These are phyloP conservation scores for Ips nitidus DNA, from an alignment of 1,140 invertebrate genomes.

Conservation along the genomic window DNA sequence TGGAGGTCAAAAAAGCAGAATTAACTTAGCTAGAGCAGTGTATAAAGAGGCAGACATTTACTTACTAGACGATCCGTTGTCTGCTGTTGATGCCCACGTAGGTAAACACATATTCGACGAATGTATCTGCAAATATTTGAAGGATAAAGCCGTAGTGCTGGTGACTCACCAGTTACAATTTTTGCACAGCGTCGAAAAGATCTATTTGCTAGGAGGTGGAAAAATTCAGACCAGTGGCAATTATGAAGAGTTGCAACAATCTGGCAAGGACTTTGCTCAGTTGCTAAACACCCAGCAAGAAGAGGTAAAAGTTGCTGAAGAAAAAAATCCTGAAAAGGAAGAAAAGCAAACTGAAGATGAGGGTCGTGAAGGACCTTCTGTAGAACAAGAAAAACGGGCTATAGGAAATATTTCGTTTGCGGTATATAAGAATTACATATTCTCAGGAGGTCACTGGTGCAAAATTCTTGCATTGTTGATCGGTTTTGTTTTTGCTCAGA, in stretches of 20 bases:
- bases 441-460: conserved; percentile 58
- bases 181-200: conserved; percentile 71
- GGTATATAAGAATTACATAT: conserved; percentile 64
- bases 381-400: conserved; percentile 42
- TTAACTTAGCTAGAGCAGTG: conserved; percentile 82
- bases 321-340: conserved; percentile 15
- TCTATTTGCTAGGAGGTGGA: conserved; percentile 65
- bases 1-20: conserved; percentile 88
- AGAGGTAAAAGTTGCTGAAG: conserved; percentile 7
- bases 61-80: conserved; percentile 80
- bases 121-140: conserved; percentile 60
- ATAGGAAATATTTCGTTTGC: conserved; percentile 57
- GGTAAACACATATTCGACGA: conserved; percentile 69
- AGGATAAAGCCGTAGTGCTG: conserved; percentile 71
- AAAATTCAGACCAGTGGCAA: conserved; percentile 60
- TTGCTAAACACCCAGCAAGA: conserved; percentile 50
- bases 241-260: conserved; percentile 62
- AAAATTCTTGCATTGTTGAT: conserved; percentile 56
- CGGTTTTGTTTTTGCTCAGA: conserved; percentile 61
- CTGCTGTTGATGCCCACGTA: conserved; percentile 74
- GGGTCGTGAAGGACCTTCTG: conserved; percentile 64
- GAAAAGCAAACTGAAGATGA: conserved; percentile 16
- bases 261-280: conserved; percentile 65
- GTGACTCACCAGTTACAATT: conserved; percentile 90
- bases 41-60: conserved; percentile 82